Percentiles rank a stretch among this genome's conserved stretches.
Conservation (phyloP, 2,797 vertebrate genomes). For the Geotria australis region DNA sequence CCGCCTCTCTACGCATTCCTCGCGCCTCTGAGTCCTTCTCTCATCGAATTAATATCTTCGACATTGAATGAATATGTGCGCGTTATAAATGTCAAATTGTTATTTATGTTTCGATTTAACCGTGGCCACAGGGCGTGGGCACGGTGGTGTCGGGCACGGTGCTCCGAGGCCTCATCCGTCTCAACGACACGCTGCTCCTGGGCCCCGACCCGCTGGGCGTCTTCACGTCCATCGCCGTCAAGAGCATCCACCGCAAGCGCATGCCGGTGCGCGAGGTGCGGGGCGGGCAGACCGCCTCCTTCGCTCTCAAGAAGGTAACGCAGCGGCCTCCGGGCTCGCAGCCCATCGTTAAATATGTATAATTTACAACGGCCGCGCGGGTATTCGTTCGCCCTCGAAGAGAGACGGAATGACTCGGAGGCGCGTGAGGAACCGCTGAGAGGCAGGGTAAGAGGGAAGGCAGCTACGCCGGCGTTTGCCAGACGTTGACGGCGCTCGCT, state of each 20-base stretch:
- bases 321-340: background rate
- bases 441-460: too few species aligned
- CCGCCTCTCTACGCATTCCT: too few species aligned
- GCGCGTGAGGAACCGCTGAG: too few species aligned
- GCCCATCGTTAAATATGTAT: too few species aligned
- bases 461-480: background rate
- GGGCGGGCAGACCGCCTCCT: conserved; percentile 87
- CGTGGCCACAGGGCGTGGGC: conserved; percentile 41
- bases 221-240: conserved; percentile 77
- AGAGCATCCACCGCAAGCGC: conserved; percentile 89
- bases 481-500: background rate
- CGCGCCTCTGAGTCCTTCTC: too few species aligned
- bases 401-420: too few species aligned
- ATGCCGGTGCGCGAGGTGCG: conserved; percentile 95
- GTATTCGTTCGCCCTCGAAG: too few species aligned
- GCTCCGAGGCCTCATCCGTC: conserved; percentile 61
- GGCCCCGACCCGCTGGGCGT: conserved; percentile 80
- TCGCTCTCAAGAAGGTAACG: conserved; percentile 91
- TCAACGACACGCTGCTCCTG: conserved; percentile 78
- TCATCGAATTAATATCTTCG: too few species aligned
- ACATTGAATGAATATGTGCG: too few species aligned
- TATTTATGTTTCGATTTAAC: too few species aligned
- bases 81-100: too few species aligned
- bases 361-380: too few species aligned
- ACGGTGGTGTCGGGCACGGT: conserved; percentile 93